A percentile compares a stretch with the other conserved stretches of the same genome.
Evolutionary conservation across 2,797 vertebrate species (phyloP).

Genomic region (Limosa lapponica): DNA sequence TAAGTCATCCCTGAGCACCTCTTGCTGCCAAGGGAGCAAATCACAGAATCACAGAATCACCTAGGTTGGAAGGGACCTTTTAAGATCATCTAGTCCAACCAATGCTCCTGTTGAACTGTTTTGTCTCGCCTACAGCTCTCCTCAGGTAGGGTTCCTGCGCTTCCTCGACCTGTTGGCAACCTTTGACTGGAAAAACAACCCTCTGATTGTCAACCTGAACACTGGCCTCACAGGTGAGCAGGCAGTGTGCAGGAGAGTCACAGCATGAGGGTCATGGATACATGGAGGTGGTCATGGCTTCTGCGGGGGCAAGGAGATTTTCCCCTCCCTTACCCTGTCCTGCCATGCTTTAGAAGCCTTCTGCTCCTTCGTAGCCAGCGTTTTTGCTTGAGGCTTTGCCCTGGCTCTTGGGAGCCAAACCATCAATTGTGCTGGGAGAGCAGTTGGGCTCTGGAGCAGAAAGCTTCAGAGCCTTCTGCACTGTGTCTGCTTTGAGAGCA

Average conservation of each 20-base stretch:
- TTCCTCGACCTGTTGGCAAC: constrained; percentile 90
- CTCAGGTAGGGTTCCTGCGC: constrained; percentile 93
- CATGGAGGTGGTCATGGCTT: not conserved
- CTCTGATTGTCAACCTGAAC: constrained; percentile 92
- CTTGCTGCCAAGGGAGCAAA: not conserved
- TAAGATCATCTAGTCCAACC: too few relatives aligned
- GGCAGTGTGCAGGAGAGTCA: not conserved
- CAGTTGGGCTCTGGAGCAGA: not conserved
- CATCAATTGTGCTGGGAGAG: not conserved
- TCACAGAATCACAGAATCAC: too few relatives aligned
- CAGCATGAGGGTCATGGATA: not conserved
- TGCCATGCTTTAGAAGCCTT: not conserved
- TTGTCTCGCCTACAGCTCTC: constrained; percentile 81
- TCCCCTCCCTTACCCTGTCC: not conserved
- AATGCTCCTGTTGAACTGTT: not conserved
- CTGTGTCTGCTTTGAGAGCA: not conserved
- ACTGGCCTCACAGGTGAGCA: constrained; percentile 86
- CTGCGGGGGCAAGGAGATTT: not conserved
- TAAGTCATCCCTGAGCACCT: not conserved
- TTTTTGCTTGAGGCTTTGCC: not conserved
- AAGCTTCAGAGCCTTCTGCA: not conserved
- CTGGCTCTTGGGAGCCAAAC: not conserved
- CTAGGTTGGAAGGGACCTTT: too few relatives aligned
- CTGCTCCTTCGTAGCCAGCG: not conserved
- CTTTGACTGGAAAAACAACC: constrained; percentile 96